Evolutionary conservation across 2,113 vertebrate species (phyloP).

Genomic region (Catharus fuscescens): DNA sequence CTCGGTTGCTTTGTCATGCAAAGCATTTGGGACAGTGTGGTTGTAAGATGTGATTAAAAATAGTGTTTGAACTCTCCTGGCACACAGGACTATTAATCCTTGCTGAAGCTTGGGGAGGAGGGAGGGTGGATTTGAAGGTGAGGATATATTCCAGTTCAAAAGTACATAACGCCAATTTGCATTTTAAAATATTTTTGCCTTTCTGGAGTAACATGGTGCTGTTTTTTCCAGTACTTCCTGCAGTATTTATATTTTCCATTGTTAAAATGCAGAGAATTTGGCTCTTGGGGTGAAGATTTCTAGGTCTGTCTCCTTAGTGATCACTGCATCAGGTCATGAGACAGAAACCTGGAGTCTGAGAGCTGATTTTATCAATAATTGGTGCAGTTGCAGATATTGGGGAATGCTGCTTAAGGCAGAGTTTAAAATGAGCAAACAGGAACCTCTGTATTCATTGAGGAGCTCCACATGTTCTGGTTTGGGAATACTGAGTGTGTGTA

Average conservation of each 20-base stretch:
- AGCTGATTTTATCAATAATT: neutral
- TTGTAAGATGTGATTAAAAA: slow-evolving; percentile 50
- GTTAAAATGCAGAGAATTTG: neutral
- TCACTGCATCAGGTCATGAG: neutral
- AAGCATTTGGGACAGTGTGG: slow-evolving; percentile 4
- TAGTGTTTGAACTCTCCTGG: neutral
- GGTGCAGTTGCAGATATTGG: neutral
- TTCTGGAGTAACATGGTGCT: neutral
- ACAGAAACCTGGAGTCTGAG: neutral
- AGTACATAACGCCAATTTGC: neutral
- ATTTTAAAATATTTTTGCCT: neutral
- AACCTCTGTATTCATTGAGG: neutral
- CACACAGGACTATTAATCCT: neutral
- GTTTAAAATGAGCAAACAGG: neutral
- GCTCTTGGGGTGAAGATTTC: neutral
- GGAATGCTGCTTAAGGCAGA: neutral
- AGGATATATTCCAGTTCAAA: slow-evolving; percentile 8
- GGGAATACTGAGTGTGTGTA: neutral
- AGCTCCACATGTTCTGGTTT: neutral
- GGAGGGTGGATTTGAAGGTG: neutral
- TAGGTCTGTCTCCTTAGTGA: neutral
- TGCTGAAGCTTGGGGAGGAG: neutral
- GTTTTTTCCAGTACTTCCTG: neutral
- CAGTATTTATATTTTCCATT: neutral
- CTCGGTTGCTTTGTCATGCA: slow-evolving; percentile 1